Evolutionary conservation across 2,888 invertebrate species (phyloP), one percentile per base, ranked within the genome.

Genomic region (Cotesia congregata): DNA sequence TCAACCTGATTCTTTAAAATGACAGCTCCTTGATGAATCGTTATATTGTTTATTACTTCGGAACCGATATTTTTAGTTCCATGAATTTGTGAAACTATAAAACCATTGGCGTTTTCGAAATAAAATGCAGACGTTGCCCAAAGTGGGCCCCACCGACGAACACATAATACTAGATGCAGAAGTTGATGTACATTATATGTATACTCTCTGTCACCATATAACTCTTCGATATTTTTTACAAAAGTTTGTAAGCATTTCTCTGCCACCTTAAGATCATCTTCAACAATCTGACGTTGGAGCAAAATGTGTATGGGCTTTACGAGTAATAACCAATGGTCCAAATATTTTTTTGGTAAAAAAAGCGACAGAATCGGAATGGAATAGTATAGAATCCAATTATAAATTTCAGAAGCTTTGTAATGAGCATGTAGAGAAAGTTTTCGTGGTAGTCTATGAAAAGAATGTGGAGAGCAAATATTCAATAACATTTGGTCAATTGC

Each of bases 361-460:
- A 72, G 59, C n/a, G 39, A 20, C 15, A 80, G 67, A 9, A 67
- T 38, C 64, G 81, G 80, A 67, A 80, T 17, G 39, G 79, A 80
- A 78, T 80, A 82, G 78, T 71, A 82, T 7, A 81, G 41, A 41
- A 80, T 64, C 61, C 50, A 80, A 71, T 80, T 77, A 64, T 77
- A 76, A 61, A 67, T 79, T 69, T 81, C 80, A 7, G 77, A 78
- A 6, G 80, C 80, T 71, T 80, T 82, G 68, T 76, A 82, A 72
- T 41, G 76, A 62, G 73, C 71, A 15, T 59, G 67, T 1, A 62
- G 30, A 17, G 68, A 68, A 60, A 80, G 17, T 62, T 12, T 3
- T 67, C 80, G 64, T 12, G 79, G 80, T 64, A 79, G 41, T 69
- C 80, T 67, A 15, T 61, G n/a, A 38, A 72, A 79, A 78, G 62